Conservation (phyloP, 2,113 vertebrate genomes). For the Phylloscopus trochilus region DNA sequence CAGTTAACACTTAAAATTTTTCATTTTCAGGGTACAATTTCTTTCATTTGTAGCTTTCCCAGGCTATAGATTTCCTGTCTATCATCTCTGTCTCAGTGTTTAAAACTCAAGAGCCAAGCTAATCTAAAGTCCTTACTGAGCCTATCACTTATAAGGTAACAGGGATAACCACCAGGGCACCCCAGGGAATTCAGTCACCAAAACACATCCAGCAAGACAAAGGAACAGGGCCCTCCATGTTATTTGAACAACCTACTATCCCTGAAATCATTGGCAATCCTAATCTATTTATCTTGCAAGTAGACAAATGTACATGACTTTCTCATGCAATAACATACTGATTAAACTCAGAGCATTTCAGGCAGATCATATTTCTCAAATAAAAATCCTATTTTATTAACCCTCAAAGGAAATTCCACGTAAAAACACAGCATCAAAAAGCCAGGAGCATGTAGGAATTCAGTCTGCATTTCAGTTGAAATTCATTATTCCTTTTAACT, state of each 20-base stretch:
- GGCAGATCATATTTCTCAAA: background rate
- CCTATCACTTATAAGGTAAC: background rate
- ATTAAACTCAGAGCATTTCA: background rate
- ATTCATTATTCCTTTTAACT: background rate
- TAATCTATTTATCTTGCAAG: background rate
- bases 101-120: background rate
- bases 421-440: background rate
- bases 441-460: background rate
- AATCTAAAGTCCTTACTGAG: background rate
- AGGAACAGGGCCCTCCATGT: background rate
- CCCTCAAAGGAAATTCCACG: background rate
- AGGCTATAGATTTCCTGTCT: background rate
- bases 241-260: background rate
- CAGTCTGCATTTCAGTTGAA: background rate
- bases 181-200: background rate
- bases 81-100: background rate
- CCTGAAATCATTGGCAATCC: background rate
- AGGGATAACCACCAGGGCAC: background rate
- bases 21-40: background rate
- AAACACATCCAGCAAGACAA: background rate
- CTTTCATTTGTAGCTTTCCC: background rate
- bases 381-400: background rate
- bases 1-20: background rate
- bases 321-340: background rate
- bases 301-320: background rate